Percentiles rank a stretch among this genome's conserved stretches.
Conservation (phyloP, 2,113 vertebrate species). For the Lepidothrix coronata region DNA sequence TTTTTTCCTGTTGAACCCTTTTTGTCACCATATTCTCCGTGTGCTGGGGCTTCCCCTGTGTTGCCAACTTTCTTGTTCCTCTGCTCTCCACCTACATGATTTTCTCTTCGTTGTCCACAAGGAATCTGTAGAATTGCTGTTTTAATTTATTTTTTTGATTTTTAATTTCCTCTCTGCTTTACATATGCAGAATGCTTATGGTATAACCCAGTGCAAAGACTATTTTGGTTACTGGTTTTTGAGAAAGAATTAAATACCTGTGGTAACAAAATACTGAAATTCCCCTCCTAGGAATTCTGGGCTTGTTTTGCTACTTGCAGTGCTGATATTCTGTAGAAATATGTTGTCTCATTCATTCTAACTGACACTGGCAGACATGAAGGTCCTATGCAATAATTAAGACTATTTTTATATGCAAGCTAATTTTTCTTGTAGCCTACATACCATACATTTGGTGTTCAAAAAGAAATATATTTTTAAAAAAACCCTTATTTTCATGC, state of each 20-base stretch:
- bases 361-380: background rate
- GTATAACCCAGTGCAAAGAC: background rate
- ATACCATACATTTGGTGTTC: background rate
- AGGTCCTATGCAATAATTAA: constrained; percentile 4
- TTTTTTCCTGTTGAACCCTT: background rate
- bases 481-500: background rate
- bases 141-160: background rate
- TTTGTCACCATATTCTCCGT: background rate
- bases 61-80: background rate
- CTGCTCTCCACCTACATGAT: accelerated
- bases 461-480: background rate
- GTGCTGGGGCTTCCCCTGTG: background rate
- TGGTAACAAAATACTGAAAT: background rate
- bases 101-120: background rate
- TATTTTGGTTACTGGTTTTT: background rate
- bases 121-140: background rate
- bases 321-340: background rate
- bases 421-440: background rate
- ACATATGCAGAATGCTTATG: background rate
- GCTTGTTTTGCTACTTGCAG: background rate
- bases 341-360: background rate
- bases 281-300: background rate
- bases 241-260: background rate
- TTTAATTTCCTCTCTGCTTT: background rate
- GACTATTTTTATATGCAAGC: background rate